Conservation (phyloP, 1,140 invertebrate species). For the Lysiphlebus fabarum region DNA sequence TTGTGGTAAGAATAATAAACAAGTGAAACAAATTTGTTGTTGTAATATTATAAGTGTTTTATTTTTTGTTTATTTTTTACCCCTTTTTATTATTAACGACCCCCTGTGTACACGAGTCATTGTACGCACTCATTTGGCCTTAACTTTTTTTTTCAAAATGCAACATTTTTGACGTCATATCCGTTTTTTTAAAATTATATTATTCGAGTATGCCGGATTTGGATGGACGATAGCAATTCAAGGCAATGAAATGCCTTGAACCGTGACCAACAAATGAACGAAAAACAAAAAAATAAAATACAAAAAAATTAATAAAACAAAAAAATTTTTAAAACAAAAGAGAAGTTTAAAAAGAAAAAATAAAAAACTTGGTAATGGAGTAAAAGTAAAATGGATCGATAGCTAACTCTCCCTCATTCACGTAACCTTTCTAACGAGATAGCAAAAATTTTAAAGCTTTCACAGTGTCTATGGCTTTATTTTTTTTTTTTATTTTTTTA, state of each 20-base stretch:
- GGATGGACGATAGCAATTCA: constrained; percentile 13
- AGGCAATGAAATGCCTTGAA: constrained; percentile 38
- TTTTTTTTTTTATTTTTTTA: no score
- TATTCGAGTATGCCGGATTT: constrained; percentile 14
- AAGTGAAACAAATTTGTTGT: constrained; percentile 30
- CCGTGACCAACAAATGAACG: constrained; percentile 17
- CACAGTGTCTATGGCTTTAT: no score
- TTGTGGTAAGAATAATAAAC: constrained; percentile 44
- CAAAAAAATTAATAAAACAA: constrained; percentile 18
- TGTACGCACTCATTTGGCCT: no score
- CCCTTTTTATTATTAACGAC: constrained; percentile 12
- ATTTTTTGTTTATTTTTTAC: no score
- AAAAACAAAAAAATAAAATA: constrained; percentile 20
- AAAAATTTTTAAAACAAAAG: constrained; percentile 12
- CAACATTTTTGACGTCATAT: constrained; percentile 36
- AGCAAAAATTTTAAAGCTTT: no score
- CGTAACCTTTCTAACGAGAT: no score
- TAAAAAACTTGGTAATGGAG: neutral
- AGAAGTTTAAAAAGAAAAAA: neutral
- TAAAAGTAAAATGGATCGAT: neutral
- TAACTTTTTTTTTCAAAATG: no score
- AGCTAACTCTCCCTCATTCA: no score
- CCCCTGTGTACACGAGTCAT: no score
- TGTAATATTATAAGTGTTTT: no score
- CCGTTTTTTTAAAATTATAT: constrained; percentile 36